Conservation (phyloP, 2,797 vertebrate species). For the Salarias fasciatus region DNA sequence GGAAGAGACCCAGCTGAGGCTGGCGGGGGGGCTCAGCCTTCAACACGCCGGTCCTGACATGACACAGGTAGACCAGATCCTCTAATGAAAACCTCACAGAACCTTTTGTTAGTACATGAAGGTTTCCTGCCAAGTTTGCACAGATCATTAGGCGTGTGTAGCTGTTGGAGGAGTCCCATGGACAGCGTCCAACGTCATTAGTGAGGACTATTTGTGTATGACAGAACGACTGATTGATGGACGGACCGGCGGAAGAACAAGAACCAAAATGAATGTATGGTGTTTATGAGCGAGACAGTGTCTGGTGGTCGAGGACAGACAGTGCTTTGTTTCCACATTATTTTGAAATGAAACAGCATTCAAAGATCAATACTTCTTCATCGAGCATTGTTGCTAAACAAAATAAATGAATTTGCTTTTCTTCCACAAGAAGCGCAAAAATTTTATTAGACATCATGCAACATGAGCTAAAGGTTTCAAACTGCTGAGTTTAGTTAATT, state of each 20-base stretch:
- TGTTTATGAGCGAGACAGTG: conserved; percentile 71
- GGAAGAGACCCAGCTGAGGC: conserved; percentile 80
- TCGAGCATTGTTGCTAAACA: too few species aligned
- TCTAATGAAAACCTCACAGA: conserved; percentile 79
- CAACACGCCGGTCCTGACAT: conserved; percentile 62
- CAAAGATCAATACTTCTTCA: too few species aligned
- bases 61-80: conserved; percentile 74
- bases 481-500: too few species aligned
- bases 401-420: too few species aligned
- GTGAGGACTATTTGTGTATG: conserved; percentile 72
- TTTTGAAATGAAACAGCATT: conserved; percentile 6
- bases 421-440: too few species aligned
- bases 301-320: conserved; percentile 11
- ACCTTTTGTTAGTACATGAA: conserved; percentile 75
- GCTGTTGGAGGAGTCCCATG: conserved; percentile 76
- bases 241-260: conserved; percentile 74
- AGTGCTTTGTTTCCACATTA: conserved; percentile 17
- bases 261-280: conserved; percentile 66
- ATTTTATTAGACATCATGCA: too few species aligned
- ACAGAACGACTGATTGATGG: conserved; percentile 83
- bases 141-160: conserved; percentile 75
- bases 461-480: too few species aligned
- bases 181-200: conserved; percentile 76
- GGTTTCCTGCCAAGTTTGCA: conserved; percentile 77
- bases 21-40: conserved; percentile 79